These are phyloP conservation scores for Malthinus seriepunctatus DNA, from an alignment of 2,888 invertebrate genomes.

Conservation along the genomic window DNA sequence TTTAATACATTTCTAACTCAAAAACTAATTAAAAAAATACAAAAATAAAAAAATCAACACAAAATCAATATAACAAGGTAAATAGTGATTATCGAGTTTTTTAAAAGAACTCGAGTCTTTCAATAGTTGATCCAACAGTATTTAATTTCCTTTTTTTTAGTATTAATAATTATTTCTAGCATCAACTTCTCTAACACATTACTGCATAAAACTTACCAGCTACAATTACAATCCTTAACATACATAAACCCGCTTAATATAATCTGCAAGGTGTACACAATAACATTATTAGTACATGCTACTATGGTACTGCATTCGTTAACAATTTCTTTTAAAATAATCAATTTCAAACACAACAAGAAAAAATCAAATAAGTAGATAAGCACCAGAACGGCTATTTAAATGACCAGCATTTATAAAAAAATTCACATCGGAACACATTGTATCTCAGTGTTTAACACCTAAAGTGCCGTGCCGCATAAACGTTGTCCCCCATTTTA, in stretches of 20 bases:
- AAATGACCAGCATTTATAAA: too few relatives aligned
- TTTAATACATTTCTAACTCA: not conserved
- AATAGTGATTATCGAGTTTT: not conserved
- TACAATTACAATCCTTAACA: constrained; percentile 23
- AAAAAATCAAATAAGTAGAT: too few relatives aligned
- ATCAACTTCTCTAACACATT: constrained; percentile 14
- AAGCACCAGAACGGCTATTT: too few relatives aligned
- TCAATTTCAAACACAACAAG: too few relatives aligned
- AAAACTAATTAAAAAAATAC: not conserved
- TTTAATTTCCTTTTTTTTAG: not conserved
- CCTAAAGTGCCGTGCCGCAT: too few relatives aligned
- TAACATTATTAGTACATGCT: constrained; percentile 9
- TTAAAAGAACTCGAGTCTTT: not conserved
- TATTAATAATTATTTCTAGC: constrained; percentile 11
- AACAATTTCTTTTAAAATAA: not conserved
- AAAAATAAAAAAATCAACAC: constrained; percentile 6
- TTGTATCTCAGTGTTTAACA: too few relatives aligned
- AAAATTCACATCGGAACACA: too few relatives aligned
- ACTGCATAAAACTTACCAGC: constrained; percentile 26
- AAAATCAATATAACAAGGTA: constrained; percentile 1
- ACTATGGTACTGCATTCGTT: constrained; percentile 16
- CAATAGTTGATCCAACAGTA: not conserved
- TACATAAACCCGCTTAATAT: constrained; percentile 19
- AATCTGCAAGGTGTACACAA: constrained; percentile 18
- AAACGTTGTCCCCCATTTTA: too few relatives aligned